Evolutionary conservation across 2,797 vertebrate species (phyloP).

Genomic region (Typhlichthys eigenmanni): DNA sequence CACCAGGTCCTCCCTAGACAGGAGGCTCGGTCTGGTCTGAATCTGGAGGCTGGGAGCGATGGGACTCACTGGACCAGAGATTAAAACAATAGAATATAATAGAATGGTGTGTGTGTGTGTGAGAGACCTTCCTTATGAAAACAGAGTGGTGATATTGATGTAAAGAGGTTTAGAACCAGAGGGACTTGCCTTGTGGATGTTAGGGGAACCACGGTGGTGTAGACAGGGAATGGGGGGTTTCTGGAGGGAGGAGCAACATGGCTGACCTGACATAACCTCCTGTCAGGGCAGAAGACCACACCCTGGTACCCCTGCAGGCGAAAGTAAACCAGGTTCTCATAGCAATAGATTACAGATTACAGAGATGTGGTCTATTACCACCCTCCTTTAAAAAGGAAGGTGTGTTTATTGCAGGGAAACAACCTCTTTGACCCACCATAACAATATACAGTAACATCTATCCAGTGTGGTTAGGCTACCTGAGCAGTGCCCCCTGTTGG

Average conservation of each 20-base stretch:
- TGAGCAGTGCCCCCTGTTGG: constrained; percentile 73
- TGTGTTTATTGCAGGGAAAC: background rate
- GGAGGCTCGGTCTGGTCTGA: constrained; percentile 4
- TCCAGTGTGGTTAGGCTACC: constrained; percentile 51
- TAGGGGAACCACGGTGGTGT: background rate
- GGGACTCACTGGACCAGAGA: constrained; percentile 16
- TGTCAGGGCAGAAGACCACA: constrained; percentile 73
- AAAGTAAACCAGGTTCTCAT: background rate
- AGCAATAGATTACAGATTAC: background rate
- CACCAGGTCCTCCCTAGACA: background rate
- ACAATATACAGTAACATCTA: background rate
- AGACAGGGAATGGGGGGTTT: too few relatives aligned
- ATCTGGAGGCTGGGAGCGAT: background rate
- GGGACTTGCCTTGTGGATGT: constrained; percentile 39
- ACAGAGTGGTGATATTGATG: background rate
- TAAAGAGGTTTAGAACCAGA: background rate
- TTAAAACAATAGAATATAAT: background rate
- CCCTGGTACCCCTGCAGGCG: constrained; percentile 74
- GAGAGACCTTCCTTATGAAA: background rate
- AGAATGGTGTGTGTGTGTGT: background rate
- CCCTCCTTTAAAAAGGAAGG: background rate
- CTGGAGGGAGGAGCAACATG: constrained; percentile 25
- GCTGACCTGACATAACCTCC: constrained; percentile 69
- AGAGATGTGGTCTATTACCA: background rate
- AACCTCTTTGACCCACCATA: background rate